Base-by-base conservation (phyloP, 2,113 vertebrate species). In the Sander lucioperca region DNA sequence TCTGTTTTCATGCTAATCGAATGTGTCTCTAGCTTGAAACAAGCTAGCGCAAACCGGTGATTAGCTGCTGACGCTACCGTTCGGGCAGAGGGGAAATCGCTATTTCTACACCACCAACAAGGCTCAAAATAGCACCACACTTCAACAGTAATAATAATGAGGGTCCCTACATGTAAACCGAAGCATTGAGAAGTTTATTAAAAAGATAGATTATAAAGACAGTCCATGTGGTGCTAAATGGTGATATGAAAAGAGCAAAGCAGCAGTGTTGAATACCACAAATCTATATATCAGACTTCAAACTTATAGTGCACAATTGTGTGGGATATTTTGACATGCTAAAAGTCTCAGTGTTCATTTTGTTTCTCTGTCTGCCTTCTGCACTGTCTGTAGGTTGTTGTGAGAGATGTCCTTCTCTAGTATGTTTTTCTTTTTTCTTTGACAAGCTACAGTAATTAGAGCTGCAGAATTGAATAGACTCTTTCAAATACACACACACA, bases 361-460 rank as follows among this genome's bases (percentile, higher is more conserved):
- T 53, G 3, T 63, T 67, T 64, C 72, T 65, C 25, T 1, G 30
- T 51, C 47, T 33, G 47, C 59, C 54, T 75, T 75, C 25, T 81
- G 79, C 74, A 77, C 23, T 30, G 36, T 84, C 27, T 75, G 50
- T 58, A 78, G 39, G 43, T 83, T 80, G 70, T 63, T 47, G n/a
- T 53, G 76, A 78, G 76, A 78, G 57, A 6, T 45, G 39, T 51
- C 45, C 54, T 70, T 18, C 53, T 65, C 30, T 76, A 5, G 36
- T 27, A n/a, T 80, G n/a, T 58, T 25, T 83, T 77, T 74, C n/a
- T 69, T 63, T 77, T 69, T 77, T 69, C 65, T 62, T 3, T 39
- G 74, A 82, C 59, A 76, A 76, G 73, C 66, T 47, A 62, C 61
- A 56, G 59, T 6, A 82, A 90, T 87, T 77, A 53, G 45, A 74